Evolutionary conservation across 2,113 vertebrate genomes (phyloP), one percentile per base, ranked within the genome.

Genomic region (Chlorodrepanis virens): DNA sequence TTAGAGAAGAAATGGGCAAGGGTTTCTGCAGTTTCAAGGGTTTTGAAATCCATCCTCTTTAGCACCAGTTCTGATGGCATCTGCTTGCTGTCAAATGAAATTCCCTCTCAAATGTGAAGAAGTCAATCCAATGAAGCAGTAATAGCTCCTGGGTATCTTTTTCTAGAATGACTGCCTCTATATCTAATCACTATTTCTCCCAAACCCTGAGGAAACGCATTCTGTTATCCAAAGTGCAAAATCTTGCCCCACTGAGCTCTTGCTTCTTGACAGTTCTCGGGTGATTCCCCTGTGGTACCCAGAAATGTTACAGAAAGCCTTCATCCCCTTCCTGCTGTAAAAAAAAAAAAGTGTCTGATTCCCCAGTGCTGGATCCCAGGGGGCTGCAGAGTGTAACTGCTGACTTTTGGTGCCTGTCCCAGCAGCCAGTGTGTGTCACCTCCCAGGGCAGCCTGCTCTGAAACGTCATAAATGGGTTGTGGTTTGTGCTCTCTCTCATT

Each of bases 401-500:
- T 71, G 68, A 19, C 37, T 61, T 56, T 60, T 14, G 39, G 13
- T 28, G 45, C 2, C 0, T 4, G 21, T 70, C 50, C 61, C 49
- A 22, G 54, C 18, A 35, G 29, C 11, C 11, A 15, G 42, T 1
- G 4, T 9, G 69, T 80, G 75, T 74, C 76, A 39, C 56, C 80
- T 83, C 83, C 59, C 1, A 4, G 83, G 68, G 82, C 86, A 85
- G 85, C 65, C 67, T 19, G 53, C 84, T 81, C 83, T 59, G 6
- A 90, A 94, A 80, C 14, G 87, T 94, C 97, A 95, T 75, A 61
- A 18, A 77, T 23, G n/a, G 35, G 84, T 86, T 96, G 96, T 83
- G 96, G 95, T 97, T 97, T 96, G 78, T 12, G 83, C 83, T 92
- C 80, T 86, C 77, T 83, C 79, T 83, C 49, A 10, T 67, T 59